Conservation (phyloP, 2,888 invertebrate genomes). For the Helleia helle region DNA sequence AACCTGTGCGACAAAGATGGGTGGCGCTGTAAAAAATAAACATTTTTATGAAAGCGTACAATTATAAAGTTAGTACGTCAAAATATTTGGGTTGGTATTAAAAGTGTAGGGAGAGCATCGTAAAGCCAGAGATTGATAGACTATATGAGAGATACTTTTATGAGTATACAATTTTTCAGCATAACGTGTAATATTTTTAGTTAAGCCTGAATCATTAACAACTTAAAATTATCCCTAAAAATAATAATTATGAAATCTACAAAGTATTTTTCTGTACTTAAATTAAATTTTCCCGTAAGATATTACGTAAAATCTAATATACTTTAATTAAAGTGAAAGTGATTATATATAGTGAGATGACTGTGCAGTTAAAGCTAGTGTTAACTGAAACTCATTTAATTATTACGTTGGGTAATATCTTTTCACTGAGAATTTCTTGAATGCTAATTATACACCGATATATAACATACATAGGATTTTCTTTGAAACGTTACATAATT, state of each 20-base stretch:
- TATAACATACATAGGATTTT: no score
- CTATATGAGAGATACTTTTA: not conserved
- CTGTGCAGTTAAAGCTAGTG: slow-evolving; percentile 1
- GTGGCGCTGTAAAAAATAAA: slow-evolving; percentile 4
- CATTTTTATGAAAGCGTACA: slow-evolving; percentile 12
- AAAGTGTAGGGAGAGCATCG: not conserved
- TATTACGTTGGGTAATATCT: not conserved
- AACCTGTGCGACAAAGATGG: slow-evolving; percentile 1
- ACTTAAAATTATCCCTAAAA: no score
- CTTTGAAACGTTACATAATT: no score
- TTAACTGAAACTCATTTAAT: slow-evolving; percentile 6
- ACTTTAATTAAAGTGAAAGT: slow-evolving; percentile 6
- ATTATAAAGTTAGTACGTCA: slow-evolving; percentile 9
- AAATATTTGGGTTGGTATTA: slow-evolving; percentile 9
- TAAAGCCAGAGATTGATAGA: not conserved
- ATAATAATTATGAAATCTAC: no score
- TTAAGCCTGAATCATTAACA: no score
- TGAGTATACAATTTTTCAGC: no score
- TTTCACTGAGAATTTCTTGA: no score
- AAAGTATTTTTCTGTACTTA: no score
- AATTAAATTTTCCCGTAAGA: no score
- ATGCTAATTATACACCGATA: no score
- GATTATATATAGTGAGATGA: not conserved
- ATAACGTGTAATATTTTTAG: no score
- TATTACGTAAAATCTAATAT: not conserved